Percentiles rank a stretch among this genome's conserved stretches.
These are phyloP conservation scores for Cryptotermes secundus DNA, from an alignment of 1,140 invertebrate species.

Conservation along the genomic window DNA sequence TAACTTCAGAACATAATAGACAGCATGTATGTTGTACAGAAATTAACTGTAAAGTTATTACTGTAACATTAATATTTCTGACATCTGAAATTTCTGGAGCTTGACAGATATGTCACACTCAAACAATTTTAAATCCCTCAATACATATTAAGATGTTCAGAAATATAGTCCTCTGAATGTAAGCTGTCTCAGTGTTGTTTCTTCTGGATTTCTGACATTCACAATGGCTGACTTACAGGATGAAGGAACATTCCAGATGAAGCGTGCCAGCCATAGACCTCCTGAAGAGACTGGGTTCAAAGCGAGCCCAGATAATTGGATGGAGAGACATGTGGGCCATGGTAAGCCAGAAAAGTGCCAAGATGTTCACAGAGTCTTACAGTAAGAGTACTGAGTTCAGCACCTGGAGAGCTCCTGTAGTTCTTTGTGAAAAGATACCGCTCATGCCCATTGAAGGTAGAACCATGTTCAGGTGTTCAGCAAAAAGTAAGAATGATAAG, in stretches of 20 bases:
- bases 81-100: too few relatives aligned
- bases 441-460: slow-evolving; percentile 54
- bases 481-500: too few relatives aligned
- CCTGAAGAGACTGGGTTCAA: slow-evolving; percentile 55
- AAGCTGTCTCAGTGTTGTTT: background rate
- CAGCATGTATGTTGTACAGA: too few relatives aligned
- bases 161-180: background rate
- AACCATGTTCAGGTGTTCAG: too few relatives aligned
- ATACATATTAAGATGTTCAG: too few relatives aligned
- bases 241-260: slow-evolving; percentile 67
- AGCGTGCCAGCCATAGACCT: slow-evolving; percentile 53
- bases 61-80: too few relatives aligned
- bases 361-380: slow-evolving; percentile 55
- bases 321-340: slow-evolving; percentile 70
- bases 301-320: slow-evolving; percentile 51
- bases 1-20: too few relatives aligned
- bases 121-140: too few relatives aligned
- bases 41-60: too few relatives aligned
- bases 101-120: too few relatives aligned
- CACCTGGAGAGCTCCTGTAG: slow-evolving; percentile 59
- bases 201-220: background rate
- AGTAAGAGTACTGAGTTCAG: slow-evolving; percentile 58
- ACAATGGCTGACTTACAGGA: slow-evolving; percentile 49
- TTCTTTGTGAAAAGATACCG: slow-evolving; percentile 54
- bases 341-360: slow-evolving; percentile 56